Percentiles rank a stretch among this genome's conserved stretches.
Conservation (phyloP, 2,888 invertebrate species). For the Actias luna region DNA sequence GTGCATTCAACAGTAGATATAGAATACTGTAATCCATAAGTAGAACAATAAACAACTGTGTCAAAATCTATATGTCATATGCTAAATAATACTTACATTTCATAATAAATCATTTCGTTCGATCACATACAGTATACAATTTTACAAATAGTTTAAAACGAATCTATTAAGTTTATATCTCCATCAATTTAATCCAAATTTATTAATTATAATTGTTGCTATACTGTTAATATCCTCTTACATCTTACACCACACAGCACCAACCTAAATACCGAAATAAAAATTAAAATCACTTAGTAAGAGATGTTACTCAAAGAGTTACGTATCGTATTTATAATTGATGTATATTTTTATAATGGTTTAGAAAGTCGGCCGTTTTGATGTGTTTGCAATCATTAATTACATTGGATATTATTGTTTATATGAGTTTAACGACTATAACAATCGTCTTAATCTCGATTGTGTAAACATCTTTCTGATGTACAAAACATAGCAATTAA, state of each 20-base stretch:
- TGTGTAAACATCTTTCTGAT: background rate
- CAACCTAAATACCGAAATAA: slow-evolving; percentile 11
- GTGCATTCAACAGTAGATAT: no score
- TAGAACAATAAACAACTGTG: no score
- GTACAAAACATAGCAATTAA: background rate
- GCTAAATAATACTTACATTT: no score
- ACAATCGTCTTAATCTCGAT: slow-evolving; percentile 5
- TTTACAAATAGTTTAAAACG: background rate
- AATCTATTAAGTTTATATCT: background rate
- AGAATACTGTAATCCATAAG: no score
- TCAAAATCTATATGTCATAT: no score
- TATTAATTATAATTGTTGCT: background rate
- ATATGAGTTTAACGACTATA: slow-evolving; percentile 9
- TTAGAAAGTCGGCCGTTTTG: slow-evolving; percentile 15
- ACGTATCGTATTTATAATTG: slow-evolving; percentile 13
- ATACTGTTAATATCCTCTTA: background rate
- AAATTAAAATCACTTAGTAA: slow-evolving; percentile 17
- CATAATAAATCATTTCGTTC: no score
- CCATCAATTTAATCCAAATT: background rate
- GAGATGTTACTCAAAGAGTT: slow-evolving; percentile 15
- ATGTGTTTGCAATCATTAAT: slow-evolving; percentile 1
- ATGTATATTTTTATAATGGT: slow-evolving; percentile 11
- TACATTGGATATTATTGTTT: background rate
- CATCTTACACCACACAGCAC: slow-evolving; percentile 6
- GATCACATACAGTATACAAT: no score